Base-by-base conservation (phyloP, 2,113 vertebrate species). In the Pampusana beccarii region DNA sequence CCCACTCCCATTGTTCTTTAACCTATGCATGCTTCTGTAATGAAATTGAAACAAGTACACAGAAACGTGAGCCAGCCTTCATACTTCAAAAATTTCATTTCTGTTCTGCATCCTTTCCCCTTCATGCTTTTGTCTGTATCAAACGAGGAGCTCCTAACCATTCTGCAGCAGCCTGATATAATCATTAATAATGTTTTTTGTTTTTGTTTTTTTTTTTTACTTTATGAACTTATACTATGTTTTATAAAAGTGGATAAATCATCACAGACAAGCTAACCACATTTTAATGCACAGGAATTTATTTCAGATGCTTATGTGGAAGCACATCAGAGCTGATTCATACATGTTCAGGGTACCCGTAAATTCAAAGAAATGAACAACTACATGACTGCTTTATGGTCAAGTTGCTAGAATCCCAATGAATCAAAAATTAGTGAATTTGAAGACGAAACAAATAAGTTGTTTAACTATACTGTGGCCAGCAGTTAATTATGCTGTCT, bases 371-470 rank as follows among this genome's bases (percentile, higher is more conserved):
- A 53, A 72, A 74, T 31, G 4, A 34, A 56, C 26, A n/a, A 74
- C 20, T 29, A 34, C 0, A 0, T 13, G 14, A 8, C 3, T 71
- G 25, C 12, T 80, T 70, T 64, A 24, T 10, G 13, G 20, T n/a
- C 15, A 58, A 11, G 20, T 34, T 48, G 12, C 14, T 31, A 3
- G 57, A 62, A 28, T 74, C 48, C 60, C 4, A 34, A 42, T 34
- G 29, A 84, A 79, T 74, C 33, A 38, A n/a, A 74, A 53, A n/a
- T 23, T 1, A 60, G 28, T 33, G 34, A 42, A 9, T 91, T 72
- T 48, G n/a, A 36, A 89, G 60, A 3, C 36, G 58, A 50, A 70
- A 13, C 8, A 13, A 29, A 5, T 16, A 58, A 48, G 51, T 19
- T 31, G 13, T 66, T 57, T 6, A 38, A 66, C 38, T 67, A 1